phyloP scores from a whole-genome alignment of 92 coral and sea anemone species.

The Epizoanthus stellaris region DNA sequence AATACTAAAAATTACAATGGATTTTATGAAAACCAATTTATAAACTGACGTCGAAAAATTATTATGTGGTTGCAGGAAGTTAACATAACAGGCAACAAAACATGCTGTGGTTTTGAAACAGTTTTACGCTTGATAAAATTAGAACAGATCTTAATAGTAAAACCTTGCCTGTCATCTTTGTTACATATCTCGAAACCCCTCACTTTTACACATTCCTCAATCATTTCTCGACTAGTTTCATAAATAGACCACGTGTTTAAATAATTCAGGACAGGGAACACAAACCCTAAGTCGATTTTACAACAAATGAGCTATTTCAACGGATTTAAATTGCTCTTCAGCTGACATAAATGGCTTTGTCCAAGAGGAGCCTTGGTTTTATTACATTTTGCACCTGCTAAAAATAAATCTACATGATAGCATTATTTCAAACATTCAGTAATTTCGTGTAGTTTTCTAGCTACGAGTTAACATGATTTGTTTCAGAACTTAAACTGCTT shows the following conservation, averaged over 20 bases:
- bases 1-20: too few relatives aligned
- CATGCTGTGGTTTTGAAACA: too few relatives aligned
- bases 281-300: neutral
- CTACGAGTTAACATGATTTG: too few relatives aligned
- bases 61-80: too few relatives aligned
- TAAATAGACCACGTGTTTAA: constrained; percentile 3
- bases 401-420: too few relatives aligned
- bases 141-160: neutral
- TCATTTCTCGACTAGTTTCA: neutral
- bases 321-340: neutral
- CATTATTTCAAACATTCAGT: too few relatives aligned
- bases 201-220: neutral
- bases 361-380: neutral
- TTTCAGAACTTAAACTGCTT: too few relatives aligned
- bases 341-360: neutral
- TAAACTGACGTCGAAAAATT: too few relatives aligned
- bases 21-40: too few relatives aligned
- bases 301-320: neutral
- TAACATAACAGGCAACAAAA: too few relatives aligned
- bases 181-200: neutral
- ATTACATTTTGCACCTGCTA: constrained; percentile 11
- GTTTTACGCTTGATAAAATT: neutral
- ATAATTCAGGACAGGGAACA: neutral
- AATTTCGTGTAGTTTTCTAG: too few relatives aligned
- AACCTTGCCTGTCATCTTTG: neutral